Percentiles rank a stretch among this genome's conserved stretches.
These are phyloP conservation scores for Himalopsyche phryganea DNA, from an alignment of 1,140 invertebrate species.

Conservation along the genomic window DNA sequence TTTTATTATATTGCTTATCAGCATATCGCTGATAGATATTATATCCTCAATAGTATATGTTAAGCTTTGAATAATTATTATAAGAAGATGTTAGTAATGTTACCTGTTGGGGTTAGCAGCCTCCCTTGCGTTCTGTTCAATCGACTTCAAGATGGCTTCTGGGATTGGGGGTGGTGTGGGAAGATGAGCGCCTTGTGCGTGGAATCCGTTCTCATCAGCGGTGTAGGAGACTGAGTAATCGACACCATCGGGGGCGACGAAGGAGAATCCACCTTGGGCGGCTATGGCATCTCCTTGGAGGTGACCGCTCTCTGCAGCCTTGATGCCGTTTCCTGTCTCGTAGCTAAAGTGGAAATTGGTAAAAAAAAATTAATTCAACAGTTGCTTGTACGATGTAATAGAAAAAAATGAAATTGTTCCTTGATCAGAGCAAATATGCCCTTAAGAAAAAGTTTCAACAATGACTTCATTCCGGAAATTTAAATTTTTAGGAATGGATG, in stretches of 20 bases:
- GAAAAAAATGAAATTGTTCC: too few relatives aligned
- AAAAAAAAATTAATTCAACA: constrained; percentile 3
- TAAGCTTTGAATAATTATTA: too few relatives aligned
- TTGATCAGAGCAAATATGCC: too few relatives aligned
- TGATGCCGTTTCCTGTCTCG: constrained; percentile 52
- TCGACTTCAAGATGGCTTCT: constrained; percentile 46
- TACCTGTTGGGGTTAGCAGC: too few relatives aligned
- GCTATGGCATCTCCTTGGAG: constrained; percentile 53
- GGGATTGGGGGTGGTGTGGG: constrained; percentile 76
- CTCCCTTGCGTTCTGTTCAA: constrained; percentile 37
- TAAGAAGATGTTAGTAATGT: too few relatives aligned
- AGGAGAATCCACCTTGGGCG: constrained; percentile 66
- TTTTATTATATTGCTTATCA: too few relatives aligned
- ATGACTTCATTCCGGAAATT: too few relatives aligned
- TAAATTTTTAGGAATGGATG: too few relatives aligned
- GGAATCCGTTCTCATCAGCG: constrained; percentile 78
- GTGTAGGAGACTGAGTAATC: constrained; percentile 68
- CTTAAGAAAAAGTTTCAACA: too few relatives aligned
- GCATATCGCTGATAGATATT: too few relatives aligned
- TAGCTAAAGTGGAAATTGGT: constrained; percentile 40
- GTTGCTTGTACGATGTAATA: too few relatives aligned
- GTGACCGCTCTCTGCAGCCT: constrained; percentile 29
- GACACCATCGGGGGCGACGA: constrained; percentile 70
- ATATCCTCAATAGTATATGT: too few relatives aligned
- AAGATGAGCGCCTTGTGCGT: constrained; percentile 67